phyloP scores from a whole-genome alignment of 2,113 vertebrate genomes.

The Donacobius atricapilla region DNA sequence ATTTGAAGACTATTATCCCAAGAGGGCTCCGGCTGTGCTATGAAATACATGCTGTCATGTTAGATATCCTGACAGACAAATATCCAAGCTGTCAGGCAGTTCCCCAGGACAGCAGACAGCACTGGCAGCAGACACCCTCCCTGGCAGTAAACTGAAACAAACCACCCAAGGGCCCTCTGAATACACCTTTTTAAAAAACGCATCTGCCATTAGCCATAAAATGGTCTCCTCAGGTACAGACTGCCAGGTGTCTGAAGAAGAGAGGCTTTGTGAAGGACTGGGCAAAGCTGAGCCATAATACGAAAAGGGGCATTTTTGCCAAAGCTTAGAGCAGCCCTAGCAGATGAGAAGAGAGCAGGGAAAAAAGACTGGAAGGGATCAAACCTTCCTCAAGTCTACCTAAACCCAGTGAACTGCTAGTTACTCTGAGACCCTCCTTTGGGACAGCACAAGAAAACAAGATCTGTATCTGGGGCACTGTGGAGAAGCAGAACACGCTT shows the following conservation, averaged over 20 bases:
- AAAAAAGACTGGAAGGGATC: neutral
- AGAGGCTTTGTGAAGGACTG: neutral
- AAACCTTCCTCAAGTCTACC: neutral
- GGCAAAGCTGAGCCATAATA: neutral
- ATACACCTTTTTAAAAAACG: neutral
- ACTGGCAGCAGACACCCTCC: neutral
- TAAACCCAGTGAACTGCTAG: neutral
- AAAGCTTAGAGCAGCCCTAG: neutral
- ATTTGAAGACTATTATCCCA: neutral
- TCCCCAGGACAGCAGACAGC: neutral
- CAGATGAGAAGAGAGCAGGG: neutral
- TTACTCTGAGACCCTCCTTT: neutral
- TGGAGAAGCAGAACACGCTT: rapidly evolving
- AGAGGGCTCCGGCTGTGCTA: neutral
- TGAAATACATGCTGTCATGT: neutral
- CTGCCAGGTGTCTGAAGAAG: neutral
- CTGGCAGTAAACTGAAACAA: neutral
- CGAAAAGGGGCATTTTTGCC: neutral
- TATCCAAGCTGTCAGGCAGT: neutral
- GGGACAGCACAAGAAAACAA: neutral
- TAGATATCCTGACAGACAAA: neutral
- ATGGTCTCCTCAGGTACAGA: neutral
- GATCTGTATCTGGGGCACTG: neutral
- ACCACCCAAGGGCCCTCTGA: neutral
- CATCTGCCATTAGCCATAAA: neutral